These are phyloP conservation scores for Cardiocondyla obscurior DNA, from an alignment of 1,140 invertebrate genomes.

Conservation along the genomic window DNA sequence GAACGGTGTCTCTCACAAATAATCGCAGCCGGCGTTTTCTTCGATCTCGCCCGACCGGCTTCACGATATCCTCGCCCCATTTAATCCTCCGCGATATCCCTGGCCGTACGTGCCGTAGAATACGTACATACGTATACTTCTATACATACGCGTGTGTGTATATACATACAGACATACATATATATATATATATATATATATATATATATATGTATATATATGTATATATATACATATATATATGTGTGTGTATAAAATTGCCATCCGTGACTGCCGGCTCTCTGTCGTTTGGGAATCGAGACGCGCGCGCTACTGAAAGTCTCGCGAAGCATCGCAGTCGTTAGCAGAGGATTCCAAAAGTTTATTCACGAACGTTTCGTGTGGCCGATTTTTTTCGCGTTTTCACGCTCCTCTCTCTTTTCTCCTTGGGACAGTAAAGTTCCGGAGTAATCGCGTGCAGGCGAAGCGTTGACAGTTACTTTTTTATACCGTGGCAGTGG, in stretches of 20 bases:
- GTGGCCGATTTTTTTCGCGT: slow-evolving; percentile 14
- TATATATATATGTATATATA: neutral
- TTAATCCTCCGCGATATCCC: slow-evolving; percentile 29
- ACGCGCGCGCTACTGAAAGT: slow-evolving; percentile 8
- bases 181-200: neutral
- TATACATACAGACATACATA: neutral
- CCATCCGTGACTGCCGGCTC: neutral
- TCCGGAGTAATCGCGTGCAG: neutral
- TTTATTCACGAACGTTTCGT: slow-evolving; percentile 45
- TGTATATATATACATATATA: neutral
- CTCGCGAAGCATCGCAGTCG: slow-evolving; percentile 36
- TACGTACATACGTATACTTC: neutral
- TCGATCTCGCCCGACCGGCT: slow-evolving; percentile 19
- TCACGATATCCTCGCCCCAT: slow-evolving; percentile 29
- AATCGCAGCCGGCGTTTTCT: slow-evolving; percentile 46
- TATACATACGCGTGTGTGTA: neutral
- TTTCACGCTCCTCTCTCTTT: neutral
- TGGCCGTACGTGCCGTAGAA: slow-evolving; percentile 3
- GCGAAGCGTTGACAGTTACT: slow-evolving; percentile 41
- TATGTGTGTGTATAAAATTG: neutral
- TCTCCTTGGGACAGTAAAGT: slow-evolving; percentile 34
- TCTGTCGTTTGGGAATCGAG: slow-evolving; percentile 31
- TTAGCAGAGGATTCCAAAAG: slow-evolving; percentile 40
- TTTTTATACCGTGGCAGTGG: slow-evolving; percentile 49
- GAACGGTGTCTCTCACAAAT: slow-evolving; percentile 39